Evolutionary conservation across 1,140 invertebrate species (phyloP).

Genomic region (Chymomyza costata): DNA sequence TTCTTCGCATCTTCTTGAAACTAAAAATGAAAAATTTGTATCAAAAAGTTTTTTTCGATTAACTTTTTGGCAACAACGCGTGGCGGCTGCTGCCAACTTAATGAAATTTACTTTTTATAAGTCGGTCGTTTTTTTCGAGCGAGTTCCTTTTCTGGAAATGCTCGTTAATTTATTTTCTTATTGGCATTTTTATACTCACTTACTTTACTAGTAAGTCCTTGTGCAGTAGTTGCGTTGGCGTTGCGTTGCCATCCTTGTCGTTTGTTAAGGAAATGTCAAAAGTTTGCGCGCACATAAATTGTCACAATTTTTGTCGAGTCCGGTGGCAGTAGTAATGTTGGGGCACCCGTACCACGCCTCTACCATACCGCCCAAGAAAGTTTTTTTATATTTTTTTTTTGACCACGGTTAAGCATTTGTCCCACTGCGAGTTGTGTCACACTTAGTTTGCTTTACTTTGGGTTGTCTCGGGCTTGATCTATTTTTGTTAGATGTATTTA

Average conservation of each 20-base stretch:
- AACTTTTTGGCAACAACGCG: constrained; percentile 32
- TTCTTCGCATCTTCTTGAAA: not conserved
- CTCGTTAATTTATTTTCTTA: constrained; percentile 50
- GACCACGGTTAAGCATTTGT: constrained; percentile 20
- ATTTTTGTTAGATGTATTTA: constrained; percentile 47
- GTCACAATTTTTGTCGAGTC: constrained; percentile 4
- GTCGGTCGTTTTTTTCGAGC: constrained; percentile 6
- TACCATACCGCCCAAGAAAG: too few species aligned
- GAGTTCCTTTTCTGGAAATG: constrained; percentile 4
- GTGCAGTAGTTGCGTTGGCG: constrained; percentile 26
- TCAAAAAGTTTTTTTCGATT: constrained; percentile 40
- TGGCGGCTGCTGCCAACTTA: constrained; percentile 48
- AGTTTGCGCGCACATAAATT: constrained; percentile 47
- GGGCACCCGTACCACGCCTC: too few species aligned
- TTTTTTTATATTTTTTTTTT: constrained; percentile 15
- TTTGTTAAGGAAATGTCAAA: constrained; percentile 51
- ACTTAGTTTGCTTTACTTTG: constrained; percentile 15
- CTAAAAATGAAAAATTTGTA: constrained; percentile 33
- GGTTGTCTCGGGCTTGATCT: constrained; percentile 1
- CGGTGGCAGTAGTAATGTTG: too few species aligned
- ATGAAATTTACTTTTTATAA: constrained; percentile 52
- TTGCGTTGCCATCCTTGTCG: constrained; percentile 15
- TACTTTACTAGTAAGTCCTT: constrained; percentile 18
- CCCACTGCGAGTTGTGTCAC: too few species aligned
- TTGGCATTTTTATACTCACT: constrained; percentile 37